Evolutionary conservation across 2,113 vertebrate genomes (phyloP).

Genomic region (Bubo blakistoni): DNA sequence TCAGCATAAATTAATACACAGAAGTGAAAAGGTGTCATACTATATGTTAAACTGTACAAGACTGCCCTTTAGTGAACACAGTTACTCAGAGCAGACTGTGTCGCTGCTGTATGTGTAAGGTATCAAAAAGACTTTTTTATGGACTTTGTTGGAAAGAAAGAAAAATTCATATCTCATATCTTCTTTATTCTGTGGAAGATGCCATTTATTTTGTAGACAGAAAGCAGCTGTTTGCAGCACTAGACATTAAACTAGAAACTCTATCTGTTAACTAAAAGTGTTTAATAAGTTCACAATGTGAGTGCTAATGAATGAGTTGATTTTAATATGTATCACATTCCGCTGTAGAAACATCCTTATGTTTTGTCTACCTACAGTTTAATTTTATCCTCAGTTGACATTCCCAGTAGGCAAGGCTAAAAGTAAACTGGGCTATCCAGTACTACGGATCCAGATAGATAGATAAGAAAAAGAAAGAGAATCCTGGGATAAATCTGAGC

Average conservation of each 20-base stretch:
- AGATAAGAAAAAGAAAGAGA: neutral
- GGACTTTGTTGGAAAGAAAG: slow-evolving; percentile 10
- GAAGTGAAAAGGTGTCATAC: slow-evolving; percentile 3
- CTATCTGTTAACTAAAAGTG: slow-evolving; percentile 42
- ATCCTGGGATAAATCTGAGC: neutral
- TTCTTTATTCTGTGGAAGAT: slow-evolving; percentile 11
- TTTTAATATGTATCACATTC: slow-evolving; percentile 65
- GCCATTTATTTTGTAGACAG: slow-evolving; percentile 42
- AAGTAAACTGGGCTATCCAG: neutral
- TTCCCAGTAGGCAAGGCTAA: slow-evolving; percentile 17
- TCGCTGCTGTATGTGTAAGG: neutral
- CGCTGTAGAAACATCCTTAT: slow-evolving; percentile 32
- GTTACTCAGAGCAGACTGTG: neutral
- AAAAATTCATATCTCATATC: neutral
- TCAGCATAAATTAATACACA: neutral
- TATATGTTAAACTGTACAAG: neutral
- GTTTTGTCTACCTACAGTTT: slow-evolving; percentile 22
- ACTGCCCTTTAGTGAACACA: neutral
- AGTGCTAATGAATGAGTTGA: slow-evolving; percentile 63
- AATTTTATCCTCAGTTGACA: slow-evolving; percentile 53
- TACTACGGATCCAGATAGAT: neutral
- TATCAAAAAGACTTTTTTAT: neutral
- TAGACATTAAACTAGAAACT: slow-evolving; percentile 29
- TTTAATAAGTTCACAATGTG: slow-evolving; percentile 58
- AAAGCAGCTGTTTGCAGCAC: slow-evolving; percentile 42